A percentile compares a stretch with the other conserved stretches of the same genome.
Conservation (phyloP, 1,140 invertebrate species). For the Mylabris phalerata region DNA sequence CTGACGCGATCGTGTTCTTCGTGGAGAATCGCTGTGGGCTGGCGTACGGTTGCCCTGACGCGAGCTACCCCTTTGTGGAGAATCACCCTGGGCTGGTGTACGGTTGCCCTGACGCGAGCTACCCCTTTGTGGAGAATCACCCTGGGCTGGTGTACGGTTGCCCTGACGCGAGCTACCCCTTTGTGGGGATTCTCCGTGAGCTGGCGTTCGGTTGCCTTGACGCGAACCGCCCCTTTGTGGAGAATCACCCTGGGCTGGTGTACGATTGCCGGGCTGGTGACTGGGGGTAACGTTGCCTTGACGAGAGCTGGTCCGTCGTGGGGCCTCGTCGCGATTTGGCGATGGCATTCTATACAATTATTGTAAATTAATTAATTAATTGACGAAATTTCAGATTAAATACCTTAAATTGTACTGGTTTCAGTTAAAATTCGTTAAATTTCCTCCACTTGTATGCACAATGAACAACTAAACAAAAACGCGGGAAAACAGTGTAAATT, state of each 20-base stretch:
- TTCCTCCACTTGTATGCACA: no score
- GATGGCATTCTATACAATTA: not conserved
- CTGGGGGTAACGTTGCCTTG: not conserved
- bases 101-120: not conserved
- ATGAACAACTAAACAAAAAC: no score
- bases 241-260: conserved; percentile 4
- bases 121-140: not conserved
- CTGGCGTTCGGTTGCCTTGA: not conserved
- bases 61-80: not conserved
- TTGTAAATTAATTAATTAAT: no score
- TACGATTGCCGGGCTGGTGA: conserved; percentile 6
- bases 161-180: not conserved
- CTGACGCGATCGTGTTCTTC: not conserved
- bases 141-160: conserved; percentile 7
- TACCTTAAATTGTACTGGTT: no score
- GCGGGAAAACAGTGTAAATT: no score
- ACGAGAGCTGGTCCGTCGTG: not conserved
- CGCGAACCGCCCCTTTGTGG: not conserved
- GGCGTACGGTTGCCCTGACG: conserved; percentile 6
- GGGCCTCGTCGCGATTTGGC: not conserved
- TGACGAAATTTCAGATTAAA: no score
- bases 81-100: not conserved
- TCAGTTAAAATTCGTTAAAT: no score
- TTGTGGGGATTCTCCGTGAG: not conserved
- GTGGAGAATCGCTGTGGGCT: not conserved